Conservation (phyloP, 2,797 vertebrate species). For the Rhincodon typus region DNA sequence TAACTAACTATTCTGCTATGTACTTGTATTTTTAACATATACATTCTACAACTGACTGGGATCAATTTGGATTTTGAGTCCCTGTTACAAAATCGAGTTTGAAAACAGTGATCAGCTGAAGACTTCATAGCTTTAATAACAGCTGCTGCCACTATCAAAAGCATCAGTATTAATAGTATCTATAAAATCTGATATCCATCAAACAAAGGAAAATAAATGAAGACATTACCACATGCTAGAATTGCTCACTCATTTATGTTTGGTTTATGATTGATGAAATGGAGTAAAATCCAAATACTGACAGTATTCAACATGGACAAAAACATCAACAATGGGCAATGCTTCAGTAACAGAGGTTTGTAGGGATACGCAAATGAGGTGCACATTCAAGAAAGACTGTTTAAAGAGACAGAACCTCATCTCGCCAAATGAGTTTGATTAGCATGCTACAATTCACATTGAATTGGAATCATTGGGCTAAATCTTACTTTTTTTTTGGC, state of each 20-base stretch:
- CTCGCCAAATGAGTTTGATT: not conserved
- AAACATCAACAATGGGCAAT: conserved; percentile 17
- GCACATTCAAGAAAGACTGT: conserved; percentile 1
- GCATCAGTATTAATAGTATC: conserved; percentile 3
- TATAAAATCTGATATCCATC: not conserved
- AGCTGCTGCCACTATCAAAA: not conserved
- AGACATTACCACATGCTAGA: not conserved
- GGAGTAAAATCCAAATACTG: not conserved
- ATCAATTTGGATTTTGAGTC: not conserved
- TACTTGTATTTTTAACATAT: not conserved
- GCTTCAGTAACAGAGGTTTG: conserved; percentile 44
- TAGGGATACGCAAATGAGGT: conserved; percentile 35
- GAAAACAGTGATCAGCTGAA: not conserved
- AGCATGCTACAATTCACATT: not conserved
- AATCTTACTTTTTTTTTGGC: too few relatives aligned
- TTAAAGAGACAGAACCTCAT: conserved; percentile 2
- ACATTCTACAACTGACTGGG: not conserved
- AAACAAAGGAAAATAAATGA: not conserved
- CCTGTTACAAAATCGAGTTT: not conserved
- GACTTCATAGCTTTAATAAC: not conserved
- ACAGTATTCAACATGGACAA: conserved; percentile 16
- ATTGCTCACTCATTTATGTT: not conserved
- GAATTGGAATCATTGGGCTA: not conserved
- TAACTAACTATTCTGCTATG: not conserved
- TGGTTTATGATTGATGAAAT: not conserved